Conservation (phyloP, 2,797 vertebrate species). For the Potorous gilbertii region DNA sequence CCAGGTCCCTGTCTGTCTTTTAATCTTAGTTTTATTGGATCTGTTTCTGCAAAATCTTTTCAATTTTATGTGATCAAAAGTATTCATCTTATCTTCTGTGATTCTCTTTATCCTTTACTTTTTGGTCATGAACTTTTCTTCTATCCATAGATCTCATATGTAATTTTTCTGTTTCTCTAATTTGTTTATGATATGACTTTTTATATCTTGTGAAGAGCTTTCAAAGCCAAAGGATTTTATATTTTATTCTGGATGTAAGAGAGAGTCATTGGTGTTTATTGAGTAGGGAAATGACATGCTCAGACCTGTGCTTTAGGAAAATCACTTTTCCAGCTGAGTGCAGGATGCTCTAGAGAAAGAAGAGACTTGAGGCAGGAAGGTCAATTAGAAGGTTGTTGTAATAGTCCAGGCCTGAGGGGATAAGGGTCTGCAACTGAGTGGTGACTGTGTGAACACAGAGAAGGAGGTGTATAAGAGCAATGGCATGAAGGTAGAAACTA, state of each 20-base stretch:
- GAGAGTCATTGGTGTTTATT: not conserved
- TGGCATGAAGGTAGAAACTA: not conserved
- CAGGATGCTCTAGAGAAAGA: not conserved
- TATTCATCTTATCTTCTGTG: not conserved
- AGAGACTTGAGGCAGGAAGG: not conserved
- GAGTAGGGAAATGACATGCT: not conserved
- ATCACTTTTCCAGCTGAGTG: not conserved
- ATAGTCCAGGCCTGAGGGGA: not conserved
- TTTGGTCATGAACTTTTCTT: not conserved
- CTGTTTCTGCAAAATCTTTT: not conserved
- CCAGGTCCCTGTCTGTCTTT: not conserved
- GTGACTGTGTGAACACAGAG: not conserved
- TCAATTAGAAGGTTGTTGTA: not conserved
- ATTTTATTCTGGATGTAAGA: not conserved
- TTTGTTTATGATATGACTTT: not conserved
- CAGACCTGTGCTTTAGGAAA: constrained; percentile 1
- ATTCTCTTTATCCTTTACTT: not conserved
- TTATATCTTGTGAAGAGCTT: not conserved
- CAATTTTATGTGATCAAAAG: not conserved
- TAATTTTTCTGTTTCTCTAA: not conserved
- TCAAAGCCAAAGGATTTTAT: not conserved
- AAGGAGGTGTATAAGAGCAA: not conserved
- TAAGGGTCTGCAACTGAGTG: not conserved
- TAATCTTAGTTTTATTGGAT: not conserved
- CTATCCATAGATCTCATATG: not conserved